Evolutionary conservation across 2,113 vertebrate species (phyloP).

Genomic region (Salvelinus alpinus): DNA sequence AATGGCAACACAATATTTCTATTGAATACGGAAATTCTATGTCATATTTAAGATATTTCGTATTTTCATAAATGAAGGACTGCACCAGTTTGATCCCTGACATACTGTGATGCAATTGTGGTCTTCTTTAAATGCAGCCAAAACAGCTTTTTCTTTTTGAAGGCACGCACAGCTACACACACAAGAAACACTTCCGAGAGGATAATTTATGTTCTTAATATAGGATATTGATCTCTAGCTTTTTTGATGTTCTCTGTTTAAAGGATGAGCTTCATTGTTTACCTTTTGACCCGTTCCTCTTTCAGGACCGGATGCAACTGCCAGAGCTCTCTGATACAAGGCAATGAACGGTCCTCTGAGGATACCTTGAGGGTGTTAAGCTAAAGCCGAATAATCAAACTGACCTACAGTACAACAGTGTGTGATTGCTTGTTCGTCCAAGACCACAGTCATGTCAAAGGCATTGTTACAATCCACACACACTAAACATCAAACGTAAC

Average conservation of each 20-base stretch:
- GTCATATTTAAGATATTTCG: no score
- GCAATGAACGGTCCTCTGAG: slow-evolving; percentile 31
- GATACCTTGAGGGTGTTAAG: neutral
- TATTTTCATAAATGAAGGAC: no score
- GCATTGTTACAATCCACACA: neutral
- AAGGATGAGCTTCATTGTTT: slow-evolving; percentile 46
- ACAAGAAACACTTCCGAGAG: slow-evolving; percentile 43
- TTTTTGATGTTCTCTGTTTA: slow-evolving; percentile 59
- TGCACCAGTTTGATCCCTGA: neutral
- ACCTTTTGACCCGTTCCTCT: slow-evolving; percentile 25
- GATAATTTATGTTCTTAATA: slow-evolving; percentile 54
- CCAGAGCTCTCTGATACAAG: neutral
- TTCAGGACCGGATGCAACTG: neutral
- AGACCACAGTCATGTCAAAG: neutral
- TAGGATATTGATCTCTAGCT: slow-evolving; percentile 66
- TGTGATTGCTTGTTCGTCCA: neutral
- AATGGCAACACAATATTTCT: no score
- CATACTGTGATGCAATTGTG: slow-evolving; percentile 27
- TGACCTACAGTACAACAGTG: neutral
- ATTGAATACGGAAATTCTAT: slow-evolving; percentile 46
- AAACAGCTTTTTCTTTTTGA: neutral
- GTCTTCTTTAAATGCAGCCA: slow-evolving; percentile 1
- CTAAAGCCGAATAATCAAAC: neutral
- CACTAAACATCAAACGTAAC: neutral
- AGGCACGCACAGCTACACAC: slow-evolving; percentile 2